Percentiles rank a stretch among this genome's conserved stretches.
Conservation (phyloP, 1,140 invertebrate species). For the Ericerus pela region DNA sequence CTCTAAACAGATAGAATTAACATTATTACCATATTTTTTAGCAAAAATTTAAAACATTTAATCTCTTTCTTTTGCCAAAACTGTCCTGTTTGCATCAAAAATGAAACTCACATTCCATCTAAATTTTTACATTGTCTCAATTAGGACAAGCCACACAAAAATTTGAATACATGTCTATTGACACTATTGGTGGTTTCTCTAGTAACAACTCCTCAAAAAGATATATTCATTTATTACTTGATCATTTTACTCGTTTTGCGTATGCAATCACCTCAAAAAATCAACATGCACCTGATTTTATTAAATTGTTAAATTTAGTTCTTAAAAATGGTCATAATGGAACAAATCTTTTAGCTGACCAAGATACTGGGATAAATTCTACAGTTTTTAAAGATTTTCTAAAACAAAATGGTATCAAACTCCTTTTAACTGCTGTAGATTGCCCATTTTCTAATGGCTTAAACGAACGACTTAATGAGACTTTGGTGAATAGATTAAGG, state of each 20-base stretch:
- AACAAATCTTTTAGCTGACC: constrained; percentile 18
- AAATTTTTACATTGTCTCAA: constrained; percentile 27
- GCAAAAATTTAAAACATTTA: too few species aligned
- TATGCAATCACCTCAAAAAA: constrained; percentile 17
- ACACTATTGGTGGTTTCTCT: constrained; percentile 18
- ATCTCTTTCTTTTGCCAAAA: too few species aligned
- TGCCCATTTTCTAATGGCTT: too few species aligned
- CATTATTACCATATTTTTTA: too few species aligned
- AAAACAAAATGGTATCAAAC: constrained; percentile 20
- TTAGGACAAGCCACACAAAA: constrained; percentile 28
- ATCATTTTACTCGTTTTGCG: constrained; percentile 21
- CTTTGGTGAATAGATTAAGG: constrained; percentile 26
- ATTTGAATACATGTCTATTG: constrained; percentile 25
- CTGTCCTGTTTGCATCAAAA: too few species aligned
- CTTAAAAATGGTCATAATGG: neutral
- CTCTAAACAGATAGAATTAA: too few species aligned
- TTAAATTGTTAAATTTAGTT: too few species aligned
- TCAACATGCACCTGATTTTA: constrained; percentile 13
- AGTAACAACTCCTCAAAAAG: too few species aligned
- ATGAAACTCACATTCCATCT: too few species aligned
- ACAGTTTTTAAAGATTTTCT: constrained; percentile 18
- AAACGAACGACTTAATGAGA: constrained; percentile 28
- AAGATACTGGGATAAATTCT: neutral
- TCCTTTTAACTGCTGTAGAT: too few species aligned
- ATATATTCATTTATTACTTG: constrained; percentile 23